Conservation (phyloP, 2,113 vertebrate species). For the Epinephelus fuscoguttatus region DNA sequence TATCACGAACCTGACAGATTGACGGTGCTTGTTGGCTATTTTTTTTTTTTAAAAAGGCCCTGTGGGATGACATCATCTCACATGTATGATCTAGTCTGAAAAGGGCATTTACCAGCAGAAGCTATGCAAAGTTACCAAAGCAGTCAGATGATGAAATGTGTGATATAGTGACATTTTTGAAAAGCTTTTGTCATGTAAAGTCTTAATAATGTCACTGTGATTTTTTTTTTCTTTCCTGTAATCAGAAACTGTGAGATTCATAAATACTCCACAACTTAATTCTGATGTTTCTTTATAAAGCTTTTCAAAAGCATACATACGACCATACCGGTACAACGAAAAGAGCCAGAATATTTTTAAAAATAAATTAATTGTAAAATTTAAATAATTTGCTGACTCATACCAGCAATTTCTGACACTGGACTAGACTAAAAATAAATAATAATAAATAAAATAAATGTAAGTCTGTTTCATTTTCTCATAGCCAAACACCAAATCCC, state of each 20-base stretch:
- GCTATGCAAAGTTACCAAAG: conserved; percentile 47
- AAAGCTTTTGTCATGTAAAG: conserved; percentile 14
- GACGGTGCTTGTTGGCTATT: conserved; percentile 63
- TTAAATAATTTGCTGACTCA: conserved; percentile 12
- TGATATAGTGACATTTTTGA: conserved; percentile 11
- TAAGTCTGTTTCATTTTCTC: background rate
- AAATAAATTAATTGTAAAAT: background rate
- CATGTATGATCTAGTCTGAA: conserved; percentile 53
- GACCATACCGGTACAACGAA: background rate
- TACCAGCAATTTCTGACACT: background rate
- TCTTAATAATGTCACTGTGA: conserved; percentile 37
- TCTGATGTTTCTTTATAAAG: conserved; percentile 36
- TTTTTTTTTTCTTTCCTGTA: conserved; percentile 10
- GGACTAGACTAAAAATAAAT: too few relatives aligned
- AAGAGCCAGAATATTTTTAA: background rate
- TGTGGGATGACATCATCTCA: conserved; percentile 45
- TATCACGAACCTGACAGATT: conserved; percentile 44
- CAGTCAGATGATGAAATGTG: conserved; percentile 45
- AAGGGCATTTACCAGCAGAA: conserved; percentile 77
- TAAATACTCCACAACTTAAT: conserved; percentile 6
- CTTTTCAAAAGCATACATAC: conserved; percentile 31
- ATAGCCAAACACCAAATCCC: conserved; percentile 6
- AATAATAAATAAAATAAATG: conserved; percentile 8
- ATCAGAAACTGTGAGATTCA: conserved; percentile 19
- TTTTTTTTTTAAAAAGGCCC: conserved; percentile 34